Evolutionary conservation across 2,113 vertebrate species (phyloP).

Genomic region (Grammomys dolichurus): DNA sequence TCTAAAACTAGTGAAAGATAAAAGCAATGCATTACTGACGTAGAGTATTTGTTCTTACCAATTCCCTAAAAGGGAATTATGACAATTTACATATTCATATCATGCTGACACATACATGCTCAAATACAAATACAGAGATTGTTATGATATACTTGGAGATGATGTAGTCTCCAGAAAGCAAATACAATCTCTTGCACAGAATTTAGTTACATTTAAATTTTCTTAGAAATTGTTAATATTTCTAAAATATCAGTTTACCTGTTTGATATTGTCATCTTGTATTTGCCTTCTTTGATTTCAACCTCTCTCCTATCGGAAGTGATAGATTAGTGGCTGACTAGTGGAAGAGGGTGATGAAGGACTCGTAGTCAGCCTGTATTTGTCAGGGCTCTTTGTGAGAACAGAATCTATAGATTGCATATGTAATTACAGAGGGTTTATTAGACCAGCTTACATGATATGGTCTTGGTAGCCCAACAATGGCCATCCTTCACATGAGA

Average conservation of each 20-base stretch:
- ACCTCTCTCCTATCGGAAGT: background rate
- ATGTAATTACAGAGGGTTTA: background rate
- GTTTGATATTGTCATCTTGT: background rate
- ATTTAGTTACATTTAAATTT: constrained; percentile 17
- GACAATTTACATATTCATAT: accelerated
- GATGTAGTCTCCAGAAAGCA: background rate
- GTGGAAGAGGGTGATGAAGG: background rate
- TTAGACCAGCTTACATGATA: background rate
- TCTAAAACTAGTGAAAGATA: background rate
- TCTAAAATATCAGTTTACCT: background rate
- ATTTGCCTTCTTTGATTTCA: background rate
- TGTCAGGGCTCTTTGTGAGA: background rate
- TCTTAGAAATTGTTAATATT: background rate
- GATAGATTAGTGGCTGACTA: background rate
- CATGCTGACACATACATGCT: background rate
- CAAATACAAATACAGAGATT: background rate
- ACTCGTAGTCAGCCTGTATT: background rate
- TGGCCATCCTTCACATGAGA: background rate
- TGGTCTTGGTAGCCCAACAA: background rate
- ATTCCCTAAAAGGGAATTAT: background rate
- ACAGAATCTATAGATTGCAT: background rate
- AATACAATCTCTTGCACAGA: background rate
- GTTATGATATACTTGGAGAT: background rate
- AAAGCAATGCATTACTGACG: background rate
- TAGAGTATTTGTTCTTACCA: background rate